Percentiles rank a stretch among this genome's conserved stretches.
Evolutionary conservation across 2,797 vertebrate species (phyloP).

Genomic region (Amblyopsis hoosieri): DNA sequence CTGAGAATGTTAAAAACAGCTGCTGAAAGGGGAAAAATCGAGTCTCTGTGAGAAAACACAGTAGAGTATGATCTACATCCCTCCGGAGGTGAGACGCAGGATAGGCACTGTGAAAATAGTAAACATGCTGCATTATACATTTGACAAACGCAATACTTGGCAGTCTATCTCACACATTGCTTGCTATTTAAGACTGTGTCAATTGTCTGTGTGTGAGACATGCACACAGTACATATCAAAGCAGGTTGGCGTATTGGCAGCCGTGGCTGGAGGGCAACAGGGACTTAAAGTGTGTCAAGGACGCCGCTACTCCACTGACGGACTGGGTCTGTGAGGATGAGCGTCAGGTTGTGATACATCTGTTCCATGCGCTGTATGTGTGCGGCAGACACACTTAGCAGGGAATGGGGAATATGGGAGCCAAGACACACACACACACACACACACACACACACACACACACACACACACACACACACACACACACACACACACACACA

Average conservation of each 20-base stretch:
- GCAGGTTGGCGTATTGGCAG: constrained; percentile 60
- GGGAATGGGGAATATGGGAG: background rate
- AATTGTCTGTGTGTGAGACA: constrained; percentile 49
- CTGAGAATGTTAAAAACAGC: background rate
- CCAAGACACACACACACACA: constrained; percentile 4
- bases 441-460: constrained; percentile 13
- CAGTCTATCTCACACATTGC: constrained; percentile 60
- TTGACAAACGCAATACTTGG: constrained; percentile 68
- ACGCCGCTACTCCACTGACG: constrained; percentile 30
- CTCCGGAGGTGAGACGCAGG: constrained; percentile 37
- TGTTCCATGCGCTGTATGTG: constrained; percentile 9
- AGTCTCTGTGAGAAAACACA: constrained; percentile 44
- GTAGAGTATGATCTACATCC: constrained; percentile 34
- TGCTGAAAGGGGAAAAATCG: constrained; percentile 3
- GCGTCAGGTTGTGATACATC: background rate
- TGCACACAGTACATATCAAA: constrained; percentile 58
- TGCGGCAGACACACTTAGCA: background rate
- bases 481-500: constrained; percentile 10
- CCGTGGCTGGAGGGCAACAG: constrained; percentile 20
- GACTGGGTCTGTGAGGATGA: background rate
- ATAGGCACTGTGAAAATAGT: constrained; percentile 42
- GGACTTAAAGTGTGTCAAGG: constrained; percentile 70
- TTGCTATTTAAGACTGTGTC: constrained; percentile 67
- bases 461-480: background rate
- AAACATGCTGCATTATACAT: constrained; percentile 74